phyloP scores from a whole-genome alignment of 1,140 invertebrate species.

The Oryctes rhinoceros region DNA sequence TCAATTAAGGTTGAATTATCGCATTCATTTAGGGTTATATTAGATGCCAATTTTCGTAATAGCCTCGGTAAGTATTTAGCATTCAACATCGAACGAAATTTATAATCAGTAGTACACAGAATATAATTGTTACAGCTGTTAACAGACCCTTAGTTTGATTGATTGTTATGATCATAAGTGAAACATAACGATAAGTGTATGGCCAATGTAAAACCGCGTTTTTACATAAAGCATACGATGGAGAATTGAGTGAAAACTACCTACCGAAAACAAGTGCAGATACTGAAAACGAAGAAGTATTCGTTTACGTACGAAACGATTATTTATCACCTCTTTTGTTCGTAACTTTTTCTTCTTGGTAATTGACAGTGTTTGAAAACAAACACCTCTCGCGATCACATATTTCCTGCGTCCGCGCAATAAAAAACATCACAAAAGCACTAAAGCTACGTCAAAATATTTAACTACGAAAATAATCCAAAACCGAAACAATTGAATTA shows the following conservation, averaged over 20 bases:
- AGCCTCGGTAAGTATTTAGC: too few relatives aligned
- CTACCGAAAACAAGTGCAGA: slow-evolving; percentile 1
- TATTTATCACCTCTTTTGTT: slow-evolving; percentile 35
- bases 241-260: slow-evolving; percentile 29
- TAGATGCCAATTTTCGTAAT: too few relatives aligned
- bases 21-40: too few relatives aligned
- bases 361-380: slow-evolving; percentile 34
- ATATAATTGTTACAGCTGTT: too few relatives aligned
- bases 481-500: slow-evolving; percentile 35
- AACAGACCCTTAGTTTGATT: too few relatives aligned
- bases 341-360: slow-evolving; percentile 20
- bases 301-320: slow-evolving; percentile 27
- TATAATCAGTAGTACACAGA: too few relatives aligned
- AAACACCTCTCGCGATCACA: slow-evolving; percentile 33
- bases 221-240: neutral
- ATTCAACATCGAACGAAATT: too few relatives aligned
- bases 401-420: slow-evolving; percentile 28
- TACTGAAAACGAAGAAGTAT: slow-evolving; percentile 19
- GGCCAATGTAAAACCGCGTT: too few relatives aligned
- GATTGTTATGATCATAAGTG: too few relatives aligned
- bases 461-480: slow-evolving; percentile 35
- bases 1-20: too few relatives aligned
- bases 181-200: too few relatives aligned
- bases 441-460: slow-evolving; percentile 34
- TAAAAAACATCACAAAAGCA: slow-evolving; percentile 35